phyloP scores from a whole-genome alignment of 2,888 invertebrate genomes.

The Leuctra nigra region DNA sequence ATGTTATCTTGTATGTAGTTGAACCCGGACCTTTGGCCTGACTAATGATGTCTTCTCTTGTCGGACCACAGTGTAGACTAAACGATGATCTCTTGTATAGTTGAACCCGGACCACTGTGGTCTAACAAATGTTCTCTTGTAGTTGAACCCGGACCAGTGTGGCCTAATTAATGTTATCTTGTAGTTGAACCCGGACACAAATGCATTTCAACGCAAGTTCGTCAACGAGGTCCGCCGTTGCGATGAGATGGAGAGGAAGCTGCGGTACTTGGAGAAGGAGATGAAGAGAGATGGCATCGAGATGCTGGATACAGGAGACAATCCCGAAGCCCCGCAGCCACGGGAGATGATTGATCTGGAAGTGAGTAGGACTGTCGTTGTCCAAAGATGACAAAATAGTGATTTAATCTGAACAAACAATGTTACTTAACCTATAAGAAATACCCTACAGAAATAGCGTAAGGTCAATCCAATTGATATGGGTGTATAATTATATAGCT shows the following conservation, averaged over 20 bases:
- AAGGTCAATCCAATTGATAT: no score
- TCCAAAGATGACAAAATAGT: background rate
- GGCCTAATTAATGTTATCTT: conserved; percentile 33
- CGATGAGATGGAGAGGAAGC: conserved; percentile 97
- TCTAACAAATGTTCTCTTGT: no score
- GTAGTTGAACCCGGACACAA: conserved; percentile 93
- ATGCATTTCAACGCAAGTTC: conserved; percentile 97
- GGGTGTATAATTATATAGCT: no score
- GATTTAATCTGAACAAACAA: conserved; percentile 11
- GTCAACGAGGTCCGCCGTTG: conserved; percentile 96
- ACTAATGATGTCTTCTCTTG: no score
- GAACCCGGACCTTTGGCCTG: no score
- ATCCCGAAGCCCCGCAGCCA: conserved; percentile 98
- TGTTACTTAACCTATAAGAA: no score
- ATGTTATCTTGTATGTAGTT: no score
- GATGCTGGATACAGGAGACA: conserved; percentile 96
- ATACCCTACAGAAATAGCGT: no score
- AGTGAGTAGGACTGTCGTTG: conserved; percentile 45
- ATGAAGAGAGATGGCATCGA: conserved; percentile 95
- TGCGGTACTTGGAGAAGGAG: conserved; percentile 94
- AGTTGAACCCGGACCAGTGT: background rate
- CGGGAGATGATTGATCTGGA: conserved; percentile 99
- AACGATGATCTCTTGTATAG: no score
- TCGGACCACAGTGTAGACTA: no score
- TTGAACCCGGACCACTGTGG: no score